Base-by-base conservation (phyloP, 2,888 invertebrate genomes). In the Rosalia funebris region DNA sequence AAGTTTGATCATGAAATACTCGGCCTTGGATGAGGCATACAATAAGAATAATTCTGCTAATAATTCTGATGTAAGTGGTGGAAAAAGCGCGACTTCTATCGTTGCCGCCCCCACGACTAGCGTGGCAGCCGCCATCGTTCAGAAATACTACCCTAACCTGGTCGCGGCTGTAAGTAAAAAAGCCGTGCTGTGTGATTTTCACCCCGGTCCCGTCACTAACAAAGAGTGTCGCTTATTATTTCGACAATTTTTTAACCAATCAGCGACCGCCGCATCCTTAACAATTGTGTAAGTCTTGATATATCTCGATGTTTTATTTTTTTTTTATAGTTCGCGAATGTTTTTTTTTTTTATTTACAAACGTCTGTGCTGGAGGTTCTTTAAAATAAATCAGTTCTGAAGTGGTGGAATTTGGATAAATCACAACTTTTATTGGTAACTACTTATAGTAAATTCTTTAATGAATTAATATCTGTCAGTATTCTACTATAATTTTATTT, bases 1-100 rank as follows among this genome's bases (percentile, higher is more conserved):
- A 78, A 89, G 89, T 72, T 83, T 94, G 60, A 92, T 93, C 62
- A 86, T 90, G 84, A 93, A 93, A 79, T 93, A 93, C 79, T 89
- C 91, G 20, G 91, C 91, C 42, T 82, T 92, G 67, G 91, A 91
- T 72, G 91, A 91, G 74, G 87, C 87, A 57, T 90, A 89, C 79
- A 87, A 81, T 78, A 66, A 73, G 56, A 74, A 66, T 66, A 69
- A 78, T 79, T 68, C 81, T 78, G 78, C 80, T 80, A 61, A 82
- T 82, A 72, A 80, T 46, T 60, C 46, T 12, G 57, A 56, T 12
- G 32, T 41, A 12, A 25, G 41, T 36, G 60, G 58, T 52, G 53
- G 39, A 44, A 57, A 57, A 57, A 62, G 62, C 17, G 62, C 61
- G 16, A 57, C 41, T 42, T 42, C 53, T 42, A 15, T 41, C 53